phyloP scores from a whole-genome alignment of 2,797 vertebrate species.

The Pangasius krempfi region DNA sequence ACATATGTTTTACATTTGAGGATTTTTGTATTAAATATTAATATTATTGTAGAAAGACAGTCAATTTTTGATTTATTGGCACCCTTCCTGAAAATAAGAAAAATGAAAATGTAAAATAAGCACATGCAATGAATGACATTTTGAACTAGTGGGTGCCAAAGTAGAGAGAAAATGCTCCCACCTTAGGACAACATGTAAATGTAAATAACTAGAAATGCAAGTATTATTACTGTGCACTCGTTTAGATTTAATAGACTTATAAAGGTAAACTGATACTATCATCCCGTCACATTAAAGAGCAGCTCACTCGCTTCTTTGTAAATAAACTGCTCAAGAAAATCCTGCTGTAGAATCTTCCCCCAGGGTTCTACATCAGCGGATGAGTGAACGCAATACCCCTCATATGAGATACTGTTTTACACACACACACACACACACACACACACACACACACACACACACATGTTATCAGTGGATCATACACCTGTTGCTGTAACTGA shows the following conservation, averaged over 20 bases:
- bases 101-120: neutral
- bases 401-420: neutral
- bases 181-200: neutral
- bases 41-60: neutral
- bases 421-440: slow-evolving; percentile 20
- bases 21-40: neutral
- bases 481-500: slow-evolving; percentile 27
- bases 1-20: neutral
- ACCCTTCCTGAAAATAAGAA: neutral
- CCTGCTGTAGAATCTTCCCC: neutral
- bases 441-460: slow-evolving; percentile 9
- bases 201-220: neutral
- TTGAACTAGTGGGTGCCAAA: neutral
- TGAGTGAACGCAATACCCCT: neutral
- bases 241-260: neutral
- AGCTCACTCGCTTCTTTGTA: neutral
- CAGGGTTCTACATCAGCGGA: neutral
- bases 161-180: neutral
- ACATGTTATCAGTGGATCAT: neutral
- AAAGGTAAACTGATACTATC: neutral
- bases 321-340: neutral
- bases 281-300: neutral
- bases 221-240: neutral
- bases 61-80: neutral
- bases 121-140: neutral